Evolutionary conservation across 2,113 vertebrate genomes (phyloP).

Genomic region (Macroglossus sobrinus): DNA sequence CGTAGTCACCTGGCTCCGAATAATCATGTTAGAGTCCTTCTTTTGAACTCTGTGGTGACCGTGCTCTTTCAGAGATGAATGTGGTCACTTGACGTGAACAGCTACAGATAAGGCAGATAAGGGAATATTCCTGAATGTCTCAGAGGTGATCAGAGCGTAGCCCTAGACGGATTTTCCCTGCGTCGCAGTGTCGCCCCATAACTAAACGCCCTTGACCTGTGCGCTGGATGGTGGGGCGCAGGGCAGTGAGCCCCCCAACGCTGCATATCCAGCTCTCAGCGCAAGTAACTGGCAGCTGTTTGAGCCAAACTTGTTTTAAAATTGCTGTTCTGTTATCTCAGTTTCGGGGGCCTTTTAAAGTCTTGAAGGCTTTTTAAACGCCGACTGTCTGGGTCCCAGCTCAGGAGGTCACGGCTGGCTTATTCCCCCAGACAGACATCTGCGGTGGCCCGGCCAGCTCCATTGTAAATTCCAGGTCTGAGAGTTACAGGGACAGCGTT

Average conservation of each 20-base stretch:
- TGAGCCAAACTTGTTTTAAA: not conserved
- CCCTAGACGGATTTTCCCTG: not conserved
- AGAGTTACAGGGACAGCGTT: not conserved
- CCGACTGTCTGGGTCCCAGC: too few relatives aligned
- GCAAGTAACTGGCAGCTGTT: not conserved
- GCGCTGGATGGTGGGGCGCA: fast-evolving
- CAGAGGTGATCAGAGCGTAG: too few relatives aligned
- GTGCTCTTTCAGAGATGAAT: not conserved
- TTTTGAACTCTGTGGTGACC: not conserved
- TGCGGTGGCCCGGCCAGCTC: not conserved
- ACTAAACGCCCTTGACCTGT: not conserved
- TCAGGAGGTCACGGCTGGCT: too few relatives aligned
- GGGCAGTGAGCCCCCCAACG: fast-evolving
- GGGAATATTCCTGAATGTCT: not conserved
- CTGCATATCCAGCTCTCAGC: not conserved
- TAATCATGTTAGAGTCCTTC: fast-evolving
- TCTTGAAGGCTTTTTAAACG: not conserved
- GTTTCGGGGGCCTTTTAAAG: not conserved
- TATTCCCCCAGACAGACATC: fast-evolving
- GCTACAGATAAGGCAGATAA: not conserved
- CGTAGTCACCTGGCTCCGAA: not conserved
- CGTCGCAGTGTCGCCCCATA: not conserved
- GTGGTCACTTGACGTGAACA: not conserved
- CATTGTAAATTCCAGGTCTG: not conserved
- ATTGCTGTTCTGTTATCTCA: not conserved